phyloP scores from a whole-genome alignment of 2,888 invertebrate species.

The Timandra comae region DNA sequence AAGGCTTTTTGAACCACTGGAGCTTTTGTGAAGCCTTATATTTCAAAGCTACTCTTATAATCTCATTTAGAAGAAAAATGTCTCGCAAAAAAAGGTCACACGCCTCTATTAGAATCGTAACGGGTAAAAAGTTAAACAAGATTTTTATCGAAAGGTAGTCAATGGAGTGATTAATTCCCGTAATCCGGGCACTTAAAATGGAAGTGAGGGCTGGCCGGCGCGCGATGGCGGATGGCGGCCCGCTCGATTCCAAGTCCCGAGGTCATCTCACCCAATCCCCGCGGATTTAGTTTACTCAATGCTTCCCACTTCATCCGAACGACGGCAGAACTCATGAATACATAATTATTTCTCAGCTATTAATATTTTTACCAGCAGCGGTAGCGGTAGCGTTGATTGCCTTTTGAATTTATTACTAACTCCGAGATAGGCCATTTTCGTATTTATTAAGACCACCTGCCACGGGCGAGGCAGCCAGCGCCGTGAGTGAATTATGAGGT shows the following conservation, averaged over 20 bases:
- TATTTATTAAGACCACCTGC: constrained; percentile 77
- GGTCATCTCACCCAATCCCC: constrained; percentile 34
- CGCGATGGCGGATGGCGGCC: constrained; percentile 15
- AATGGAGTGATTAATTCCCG: constrained; percentile 19
- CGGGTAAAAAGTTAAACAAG: neutral
- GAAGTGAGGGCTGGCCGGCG: constrained; percentile 17
- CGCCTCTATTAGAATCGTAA: no score
- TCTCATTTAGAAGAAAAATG: no score
- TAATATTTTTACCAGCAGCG: constrained; percentile 74
- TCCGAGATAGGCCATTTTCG: constrained; percentile 68
- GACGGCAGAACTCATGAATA: constrained; percentile 66
- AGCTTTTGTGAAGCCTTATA: no score
- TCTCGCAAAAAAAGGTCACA: no score
- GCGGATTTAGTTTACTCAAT: constrained; percentile 47
- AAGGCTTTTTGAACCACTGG: no score
- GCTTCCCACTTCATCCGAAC: constrained; percentile 35
- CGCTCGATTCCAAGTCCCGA: no score
- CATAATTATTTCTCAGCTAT: constrained; percentile 73
- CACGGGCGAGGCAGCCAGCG: constrained; percentile 51
- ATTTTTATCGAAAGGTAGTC: constrained; percentile 2
- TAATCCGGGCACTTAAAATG: constrained; percentile 26
- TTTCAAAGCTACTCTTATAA: no score
- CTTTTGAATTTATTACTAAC: constrained; percentile 76
- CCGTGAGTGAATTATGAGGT: constrained; percentile 65
- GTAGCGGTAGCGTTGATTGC: constrained; percentile 70